Percentiles rank a stretch among this genome's conserved stretches.
Evolutionary conservation across 2,888 invertebrate genomes (phyloP).

Genomic region (Metallyticus violacea): DNA sequence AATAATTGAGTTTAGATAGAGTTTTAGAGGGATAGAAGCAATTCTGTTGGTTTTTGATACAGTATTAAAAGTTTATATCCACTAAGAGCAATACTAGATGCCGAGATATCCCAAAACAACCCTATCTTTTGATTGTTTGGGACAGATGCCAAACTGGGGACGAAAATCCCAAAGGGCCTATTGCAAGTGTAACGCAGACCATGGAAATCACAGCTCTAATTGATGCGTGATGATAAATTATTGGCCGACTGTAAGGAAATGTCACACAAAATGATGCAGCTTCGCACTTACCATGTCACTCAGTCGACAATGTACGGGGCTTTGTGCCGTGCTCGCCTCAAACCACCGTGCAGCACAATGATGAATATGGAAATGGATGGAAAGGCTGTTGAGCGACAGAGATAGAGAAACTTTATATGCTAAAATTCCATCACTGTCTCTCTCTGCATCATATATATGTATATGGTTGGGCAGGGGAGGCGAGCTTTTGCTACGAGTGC

Average conservation of each 20-base stretch:
- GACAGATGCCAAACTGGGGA: too few relatives aligned
- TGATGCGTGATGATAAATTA: neutral
- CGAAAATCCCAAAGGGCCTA: too few relatives aligned
- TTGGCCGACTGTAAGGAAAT: neutral
- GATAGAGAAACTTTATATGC: slow-evolving; percentile 19
- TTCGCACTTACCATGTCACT: neutral
- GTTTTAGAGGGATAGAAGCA: too few relatives aligned
- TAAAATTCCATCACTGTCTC: slow-evolving; percentile 18
- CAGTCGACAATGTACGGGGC: neutral
- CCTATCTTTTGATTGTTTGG: too few relatives aligned
- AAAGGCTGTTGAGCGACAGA: too few relatives aligned
- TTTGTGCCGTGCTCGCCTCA: slow-evolving; percentile 5
- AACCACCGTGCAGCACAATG: slow-evolving; percentile 1
- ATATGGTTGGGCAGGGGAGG: neutral
- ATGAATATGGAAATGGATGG: slow-evolving; percentile 19
- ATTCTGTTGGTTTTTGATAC: too few relatives aligned
- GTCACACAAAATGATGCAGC: neutral
- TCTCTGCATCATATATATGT: neutral
- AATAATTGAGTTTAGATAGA: too few relatives aligned
- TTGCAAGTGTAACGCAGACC: too few relatives aligned
- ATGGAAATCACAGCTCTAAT: neutral
- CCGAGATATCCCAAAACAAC: too few relatives aligned
- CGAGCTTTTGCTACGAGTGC: slow-evolving; percentile 15
- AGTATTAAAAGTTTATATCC: too few relatives aligned
- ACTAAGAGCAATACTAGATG: too few relatives aligned